Percentiles rank a stretch among this genome's conserved stretches.
These are phyloP conservation scores for Myanophis thanlyinensis DNA, from an alignment of 2,113 vertebrate species.

Conservation along the genomic window DNA sequence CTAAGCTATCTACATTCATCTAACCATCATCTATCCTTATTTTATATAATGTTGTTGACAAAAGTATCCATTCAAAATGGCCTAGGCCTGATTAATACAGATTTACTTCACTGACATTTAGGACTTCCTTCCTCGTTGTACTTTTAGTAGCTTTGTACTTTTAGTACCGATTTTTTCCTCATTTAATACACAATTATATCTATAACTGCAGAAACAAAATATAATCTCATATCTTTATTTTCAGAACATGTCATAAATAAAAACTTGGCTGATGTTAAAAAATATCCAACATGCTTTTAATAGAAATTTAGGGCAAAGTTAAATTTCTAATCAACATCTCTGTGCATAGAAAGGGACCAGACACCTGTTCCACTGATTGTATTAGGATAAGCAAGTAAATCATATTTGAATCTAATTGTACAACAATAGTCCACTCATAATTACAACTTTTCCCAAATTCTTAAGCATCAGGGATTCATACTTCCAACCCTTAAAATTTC, in stretches of 20 bases:
- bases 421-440: background rate
- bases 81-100: background rate
- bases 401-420: background rate
- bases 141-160: background rate
- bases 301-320: background rate
- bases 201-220: background rate
- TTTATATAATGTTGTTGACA: background rate
- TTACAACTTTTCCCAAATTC: background rate
- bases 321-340: background rate
- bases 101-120: background rate
- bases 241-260: background rate
- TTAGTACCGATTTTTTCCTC: background rate
- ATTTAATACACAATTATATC: background rate
- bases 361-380: background rate
- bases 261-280: background rate
- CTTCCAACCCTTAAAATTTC: background rate
- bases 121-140: background rate
- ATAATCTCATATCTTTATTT: background rate
- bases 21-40: background rate
- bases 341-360: background rate
- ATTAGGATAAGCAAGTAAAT: background rate
- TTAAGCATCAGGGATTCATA: background rate
- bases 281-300: background rate
- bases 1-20: too few species aligned
- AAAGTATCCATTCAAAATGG: background rate